Percentiles rank a stretch among this genome's conserved stretches.
Conservation (phyloP, 2,888 invertebrate species). For the Cecidostiba fungosa region DNA sequence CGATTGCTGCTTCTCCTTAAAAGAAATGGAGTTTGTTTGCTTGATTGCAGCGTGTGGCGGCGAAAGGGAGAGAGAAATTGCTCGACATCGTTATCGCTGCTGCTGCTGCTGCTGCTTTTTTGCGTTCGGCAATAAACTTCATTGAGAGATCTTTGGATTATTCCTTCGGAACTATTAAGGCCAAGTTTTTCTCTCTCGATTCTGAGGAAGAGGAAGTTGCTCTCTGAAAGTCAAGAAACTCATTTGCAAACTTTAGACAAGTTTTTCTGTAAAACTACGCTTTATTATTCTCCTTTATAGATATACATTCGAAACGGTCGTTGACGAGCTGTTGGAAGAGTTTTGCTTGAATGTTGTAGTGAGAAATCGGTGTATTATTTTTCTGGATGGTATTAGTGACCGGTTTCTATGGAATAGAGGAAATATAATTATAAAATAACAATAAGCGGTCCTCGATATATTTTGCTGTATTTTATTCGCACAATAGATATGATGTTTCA, state of each 20-base stretch:
- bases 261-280: constrained; percentile 1
- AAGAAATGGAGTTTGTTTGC: constrained; percentile 25
- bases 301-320: not conserved
- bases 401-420: not conserved
- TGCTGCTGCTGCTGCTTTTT: not conserved
- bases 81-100: constrained; percentile 1
- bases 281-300: not conserved
- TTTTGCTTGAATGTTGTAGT: not conserved
- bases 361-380: too few relatives aligned
- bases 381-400: not conserved
- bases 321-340: not conserved
- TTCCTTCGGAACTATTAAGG: not conserved
- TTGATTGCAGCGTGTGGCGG: not conserved
- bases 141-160: constrained; percentile 6
- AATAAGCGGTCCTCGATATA: too few relatives aligned
- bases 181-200: not conserved
- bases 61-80: not conserved
- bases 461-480: too few relatives aligned
- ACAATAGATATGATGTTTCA: too few relatives aligned
- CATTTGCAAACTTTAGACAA: not conserved
- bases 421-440: not conserved
- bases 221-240: not conserved
- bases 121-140: not conserved
- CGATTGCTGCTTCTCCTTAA: not conserved
- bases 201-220: not conserved